Evolutionary conservation across 1,140 invertebrate genomes (phyloP).

Genomic region (Adelges cooleyi): DNA sequence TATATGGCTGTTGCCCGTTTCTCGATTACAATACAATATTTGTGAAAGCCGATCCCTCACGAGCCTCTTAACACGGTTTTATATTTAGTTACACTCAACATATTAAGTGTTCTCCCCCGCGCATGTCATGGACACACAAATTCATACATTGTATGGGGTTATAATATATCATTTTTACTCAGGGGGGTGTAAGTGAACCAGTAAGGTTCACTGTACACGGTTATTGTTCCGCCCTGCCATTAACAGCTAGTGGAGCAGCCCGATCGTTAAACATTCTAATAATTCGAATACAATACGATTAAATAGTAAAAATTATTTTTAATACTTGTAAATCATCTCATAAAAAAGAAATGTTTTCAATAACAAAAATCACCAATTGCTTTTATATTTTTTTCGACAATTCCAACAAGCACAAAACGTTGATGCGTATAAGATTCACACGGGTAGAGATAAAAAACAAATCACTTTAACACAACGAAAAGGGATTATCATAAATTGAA

Average conservation of each 20-base stretch:
- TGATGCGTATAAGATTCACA: too few species aligned
- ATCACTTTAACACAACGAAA: too few species aligned
- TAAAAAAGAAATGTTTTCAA: too few species aligned
- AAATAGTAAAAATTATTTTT: conserved; percentile 16
- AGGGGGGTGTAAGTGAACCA: background rate
- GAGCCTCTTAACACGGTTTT: conserved; percentile 14
- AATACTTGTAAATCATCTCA: background rate
- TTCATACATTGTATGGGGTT: conserved; percentile 17
- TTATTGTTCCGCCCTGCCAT: background rate
- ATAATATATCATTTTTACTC: conserved; percentile 2
- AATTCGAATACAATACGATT: conserved; percentile 13
- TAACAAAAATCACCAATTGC: too few species aligned
- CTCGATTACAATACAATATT: background rate
- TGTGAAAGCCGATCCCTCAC: conserved; percentile 4
- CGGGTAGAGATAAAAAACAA: too few species aligned
- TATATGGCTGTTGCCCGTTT: background rate
- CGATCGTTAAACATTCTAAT: conserved; percentile 17
- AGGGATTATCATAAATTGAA: too few species aligned
- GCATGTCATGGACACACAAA: background rate
- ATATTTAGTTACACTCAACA: conserved; percentile 16
- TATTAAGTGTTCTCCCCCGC: conserved; percentile 18
- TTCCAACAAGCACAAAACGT: too few species aligned
- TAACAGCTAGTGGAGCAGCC: background rate
- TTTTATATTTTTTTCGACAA: too few species aligned
- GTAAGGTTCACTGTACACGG: background rate